A percentile compares a stretch with the other conserved stretches of the same genome.
phyloP scores from a whole-genome alignment of 2,888 invertebrate genomes.

The Punctoribates punctum region DNA sequence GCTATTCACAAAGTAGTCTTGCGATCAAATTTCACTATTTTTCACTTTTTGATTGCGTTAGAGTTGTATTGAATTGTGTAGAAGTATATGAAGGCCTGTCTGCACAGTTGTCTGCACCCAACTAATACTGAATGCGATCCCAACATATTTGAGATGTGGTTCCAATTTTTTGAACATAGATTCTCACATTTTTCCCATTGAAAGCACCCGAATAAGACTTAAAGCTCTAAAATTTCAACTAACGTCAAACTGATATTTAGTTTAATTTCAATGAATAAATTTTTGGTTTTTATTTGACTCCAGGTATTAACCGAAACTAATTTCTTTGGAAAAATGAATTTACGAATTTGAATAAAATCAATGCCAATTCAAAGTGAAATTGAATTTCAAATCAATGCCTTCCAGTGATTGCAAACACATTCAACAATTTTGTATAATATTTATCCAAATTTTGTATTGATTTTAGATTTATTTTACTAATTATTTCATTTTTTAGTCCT shows the following conservation, averaged over 20 bases:
- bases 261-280: no score
- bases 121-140: background rate
- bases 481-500: background rate
- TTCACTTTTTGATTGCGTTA: conserved; percentile 2
- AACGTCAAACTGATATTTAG: no score
- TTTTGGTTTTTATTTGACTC: no score
- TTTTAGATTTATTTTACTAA: background rate
- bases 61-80: background rate
- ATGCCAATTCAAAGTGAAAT: background rate
- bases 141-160: no score
- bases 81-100: background rate
- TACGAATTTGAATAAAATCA: conserved; percentile 3
- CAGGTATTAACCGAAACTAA: no score
- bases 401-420: background rate
- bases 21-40: conserved; percentile 14
- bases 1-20: no score
- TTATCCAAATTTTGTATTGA: background rate
- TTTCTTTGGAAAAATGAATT: background rate
- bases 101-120: background rate
- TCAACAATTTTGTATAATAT: background rate
- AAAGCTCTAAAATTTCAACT: no score
- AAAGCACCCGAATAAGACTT: no score
- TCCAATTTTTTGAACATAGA: no score
- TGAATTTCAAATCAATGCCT: background rate
- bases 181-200: no score